Evolutionary conservation across 2,113 vertebrate genomes (phyloP), one percentile per base, ranked within the genome.

Genomic region (Aix galericulata): DNA sequence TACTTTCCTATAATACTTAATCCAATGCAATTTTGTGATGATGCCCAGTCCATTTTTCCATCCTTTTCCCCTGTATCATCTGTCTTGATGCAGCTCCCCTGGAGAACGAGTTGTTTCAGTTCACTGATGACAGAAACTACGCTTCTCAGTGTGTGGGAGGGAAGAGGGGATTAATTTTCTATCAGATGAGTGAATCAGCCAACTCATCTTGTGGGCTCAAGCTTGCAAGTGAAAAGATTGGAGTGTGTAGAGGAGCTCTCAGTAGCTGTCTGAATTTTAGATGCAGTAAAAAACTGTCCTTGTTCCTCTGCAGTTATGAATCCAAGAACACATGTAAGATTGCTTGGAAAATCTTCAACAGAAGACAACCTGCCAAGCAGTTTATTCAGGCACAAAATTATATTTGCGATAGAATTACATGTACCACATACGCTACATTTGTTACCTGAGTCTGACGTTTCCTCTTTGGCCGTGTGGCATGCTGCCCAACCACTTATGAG

Each of bases 111-210:
- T 36, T 82, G 27, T 8, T 90, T 88, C 71, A 82, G n/a, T 62
- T 85, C n/a, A n/a, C 13, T 56, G 40, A 50, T 87, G 78, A 74
- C 69, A 91, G 88, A 78, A 78, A 82, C 23, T 23, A 53, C 63
- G 68, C 6, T 80, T 90, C 75, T 86, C 63, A 90, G 71, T 26
- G 34, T 56, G 58, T 82, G 75, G 66, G 67, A 88, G 56, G 36
- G 56, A 87, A 82, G 71, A 63, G 26, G 26, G 26, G 6, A 93
- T 88, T 93, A 92, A 80, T 88, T 90, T 90, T 76, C 75, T 56
- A 13, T 76, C 55, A 53, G 73, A 67, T 0, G 13, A 91, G 68
- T 67, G 60, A 89, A 59, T 86, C 81, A 78, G 74, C 21, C 82
- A 75, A n/a, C 44, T 84, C 50, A 91, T 74, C 46, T 69, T 84